These are phyloP conservation scores for Sciurus vulgaris DNA, from an alignment of 2,797 vertebrate species.

Conservation along the genomic window DNA sequence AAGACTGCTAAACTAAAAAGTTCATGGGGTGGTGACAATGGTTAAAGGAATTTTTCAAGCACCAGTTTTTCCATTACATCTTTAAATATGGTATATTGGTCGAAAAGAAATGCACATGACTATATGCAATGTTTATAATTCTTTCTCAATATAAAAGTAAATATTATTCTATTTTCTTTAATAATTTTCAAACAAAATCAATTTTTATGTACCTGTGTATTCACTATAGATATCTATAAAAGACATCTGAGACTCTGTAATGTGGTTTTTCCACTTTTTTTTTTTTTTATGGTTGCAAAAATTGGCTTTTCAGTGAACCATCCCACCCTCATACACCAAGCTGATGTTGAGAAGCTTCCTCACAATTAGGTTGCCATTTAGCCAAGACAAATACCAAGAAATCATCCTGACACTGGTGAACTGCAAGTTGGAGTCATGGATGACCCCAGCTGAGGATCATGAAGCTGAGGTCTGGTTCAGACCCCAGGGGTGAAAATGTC, in stretches of 20 bases:
- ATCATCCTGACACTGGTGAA: slow-evolving; percentile 68
- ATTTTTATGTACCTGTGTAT: neutral
- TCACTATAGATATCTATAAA: slow-evolving; percentile 24
- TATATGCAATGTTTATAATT: neutral
- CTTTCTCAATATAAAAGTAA: slow-evolving; percentile 56
- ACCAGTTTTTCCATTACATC: slow-evolving; percentile 61
- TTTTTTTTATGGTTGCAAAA: neutral
- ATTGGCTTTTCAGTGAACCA: slow-evolving; percentile 59
- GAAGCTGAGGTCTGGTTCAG: slow-evolving; percentile 51
- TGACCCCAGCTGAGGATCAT: slow-evolving; percentile 44
- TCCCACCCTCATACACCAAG: slow-evolving; percentile 56
- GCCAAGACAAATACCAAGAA: slow-evolving; percentile 65
- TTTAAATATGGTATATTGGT: slow-evolving; percentile 21
- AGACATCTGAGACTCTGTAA: neutral
- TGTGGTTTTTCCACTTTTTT: neutral
- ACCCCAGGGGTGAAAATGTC: slow-evolving; percentile 70
- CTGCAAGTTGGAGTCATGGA: slow-evolving; percentile 52
- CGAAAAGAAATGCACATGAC: neutral
- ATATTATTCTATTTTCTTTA: slow-evolving; percentile 12
- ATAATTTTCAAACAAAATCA: slow-evolving; percentile 8
- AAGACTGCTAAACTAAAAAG: slow-evolving; percentile 74
- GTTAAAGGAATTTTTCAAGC: slow-evolving; percentile 68
- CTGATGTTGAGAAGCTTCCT: slow-evolving; percentile 54
- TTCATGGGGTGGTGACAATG: slow-evolving; percentile 68
- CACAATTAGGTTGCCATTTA: slow-evolving; percentile 57